Base-by-base conservation (phyloP, 2,797 vertebrate genomes). In the Mallotus villosus region DNA sequence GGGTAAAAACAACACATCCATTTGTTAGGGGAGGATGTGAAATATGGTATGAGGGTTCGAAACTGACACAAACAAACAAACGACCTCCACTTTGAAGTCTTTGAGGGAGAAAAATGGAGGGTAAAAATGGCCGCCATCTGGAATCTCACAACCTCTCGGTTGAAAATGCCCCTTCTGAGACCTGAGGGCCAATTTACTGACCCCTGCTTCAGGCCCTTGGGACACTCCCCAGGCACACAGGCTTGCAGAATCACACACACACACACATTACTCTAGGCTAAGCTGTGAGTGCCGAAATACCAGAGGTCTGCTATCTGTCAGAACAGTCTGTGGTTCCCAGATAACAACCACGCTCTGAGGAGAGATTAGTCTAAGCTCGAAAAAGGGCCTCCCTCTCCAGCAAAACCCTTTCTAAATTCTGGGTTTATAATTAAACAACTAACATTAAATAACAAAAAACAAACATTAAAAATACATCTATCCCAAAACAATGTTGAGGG, bases 281-380 rank as follows among this genome's bases (percentile, higher is more conserved):
- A 78, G 70, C 63, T 46, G 57, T 3, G 41, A 29, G 53, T 46
- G 49, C 70, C 81, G 62, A 77, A 82, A 74, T 57, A 77, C n/a
- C 61, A 68, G 53, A 8, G 58, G 29, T 79, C 79, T 81, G 73
- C 70, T 73, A 49, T 49, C 57, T 73, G 76, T 82, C 80, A 81
- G 70, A 81, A 53, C 78, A 63, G 78, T 81, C 76, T 77, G 72
- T 70, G 73, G 72, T 76, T 79, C 68, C 76, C 60, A 77, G 79
- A 86, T 82, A 88, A 85, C 79, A 71, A 58, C 77, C 70, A 83
- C 72, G 84, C 82, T 75, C 72, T 34, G 55, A 70, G 46, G 63
- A 37, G 72, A 78, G 67, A 87, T 49, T 71, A 57, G 7, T 14
- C 12, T 25, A 6, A 63, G 58, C 17, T 11, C 19, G 21, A 59